Percentiles rank a stretch among this genome's conserved stretches.
Evolutionary conservation across 2,113 vertebrate species (phyloP).

Genomic region (Nibea coibor): DNA sequence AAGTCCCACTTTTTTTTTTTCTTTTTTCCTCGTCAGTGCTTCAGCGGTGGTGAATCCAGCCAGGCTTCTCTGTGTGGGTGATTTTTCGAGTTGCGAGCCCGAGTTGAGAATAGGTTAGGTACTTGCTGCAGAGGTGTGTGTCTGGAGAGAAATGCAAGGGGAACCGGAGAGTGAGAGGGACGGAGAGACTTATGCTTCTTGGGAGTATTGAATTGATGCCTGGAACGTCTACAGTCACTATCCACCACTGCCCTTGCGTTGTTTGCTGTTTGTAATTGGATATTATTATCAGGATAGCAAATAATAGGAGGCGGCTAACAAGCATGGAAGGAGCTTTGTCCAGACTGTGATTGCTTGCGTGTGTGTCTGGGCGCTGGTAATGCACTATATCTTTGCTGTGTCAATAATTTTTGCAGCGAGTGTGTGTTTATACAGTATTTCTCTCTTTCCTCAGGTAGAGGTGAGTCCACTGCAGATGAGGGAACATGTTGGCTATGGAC

Average conservation of each 20-base stretch:
- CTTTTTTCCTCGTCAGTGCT: background rate
- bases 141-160: slow-evolving; percentile 53
- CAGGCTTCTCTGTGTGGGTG: slow-evolving; percentile 62
- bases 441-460: slow-evolving; percentile 72
- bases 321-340: slow-evolving; percentile 7
- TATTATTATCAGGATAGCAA: slow-evolving; percentile 9
- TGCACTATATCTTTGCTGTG: background rate
- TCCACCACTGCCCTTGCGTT: slow-evolving; percentile 8
- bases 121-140: slow-evolving; percentile 52
- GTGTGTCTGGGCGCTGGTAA: background rate
- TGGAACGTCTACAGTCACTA: slow-evolving; percentile 9
- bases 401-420: background rate
- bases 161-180: background rate
- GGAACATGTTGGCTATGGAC: slow-evolving; percentile 97
- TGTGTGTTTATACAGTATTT: background rate
- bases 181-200: slow-evolving; percentile 26
- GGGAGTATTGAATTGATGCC: slow-evolving; percentile 37
- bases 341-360: slow-evolving; percentile 20
- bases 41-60: slow-evolving; percentile 30
- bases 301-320: background rate
- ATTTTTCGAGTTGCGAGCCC: slow-evolving; percentile 23
- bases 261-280: slow-evolving; percentile 23
- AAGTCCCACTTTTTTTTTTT: slow-evolving; percentile 3
- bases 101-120: slow-evolving; percentile 45
- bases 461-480: slow-evolving; percentile 85